A percentile compares a stretch with the other conserved stretches of the same genome.
Conservation (phyloP, 2,113 vertebrate species). For the Sylvilagus bachmani region DNA sequence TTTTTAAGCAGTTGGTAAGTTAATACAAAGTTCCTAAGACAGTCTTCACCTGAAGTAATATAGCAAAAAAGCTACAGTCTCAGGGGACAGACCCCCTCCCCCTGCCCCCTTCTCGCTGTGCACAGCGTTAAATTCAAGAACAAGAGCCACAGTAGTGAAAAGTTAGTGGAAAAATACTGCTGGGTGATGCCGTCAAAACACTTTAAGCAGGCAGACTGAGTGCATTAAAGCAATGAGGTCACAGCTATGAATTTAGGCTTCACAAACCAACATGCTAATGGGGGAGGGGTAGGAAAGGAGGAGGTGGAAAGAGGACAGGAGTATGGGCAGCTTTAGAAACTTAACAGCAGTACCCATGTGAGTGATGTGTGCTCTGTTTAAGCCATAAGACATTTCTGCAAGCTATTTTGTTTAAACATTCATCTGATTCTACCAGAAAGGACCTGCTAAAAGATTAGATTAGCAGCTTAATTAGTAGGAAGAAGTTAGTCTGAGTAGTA, state of each 20-base stretch:
- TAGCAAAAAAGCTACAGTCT: background rate
- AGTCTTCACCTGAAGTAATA: background rate
- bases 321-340: background rate
- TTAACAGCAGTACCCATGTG: background rate
- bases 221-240: background rate
- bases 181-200: background rate
- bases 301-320: too few species aligned
- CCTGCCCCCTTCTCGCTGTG: background rate
- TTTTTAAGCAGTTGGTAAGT: background rate
- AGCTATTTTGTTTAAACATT: background rate
- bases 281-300: accelerated
- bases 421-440: background rate
- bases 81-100: background rate
- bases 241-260: background rate
- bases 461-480: background rate
- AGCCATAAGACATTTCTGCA: background rate
- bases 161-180: background rate
- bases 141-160: background rate
- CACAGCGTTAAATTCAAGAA: background rate
- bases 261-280: background rate
- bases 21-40: background rate
- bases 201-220: background rate
- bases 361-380: background rate
- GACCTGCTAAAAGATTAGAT: background rate
- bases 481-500: background rate